Base-by-base conservation (phyloP, 2,797 vertebrate genomes). In the Pitangus sulphuratus region DNA sequence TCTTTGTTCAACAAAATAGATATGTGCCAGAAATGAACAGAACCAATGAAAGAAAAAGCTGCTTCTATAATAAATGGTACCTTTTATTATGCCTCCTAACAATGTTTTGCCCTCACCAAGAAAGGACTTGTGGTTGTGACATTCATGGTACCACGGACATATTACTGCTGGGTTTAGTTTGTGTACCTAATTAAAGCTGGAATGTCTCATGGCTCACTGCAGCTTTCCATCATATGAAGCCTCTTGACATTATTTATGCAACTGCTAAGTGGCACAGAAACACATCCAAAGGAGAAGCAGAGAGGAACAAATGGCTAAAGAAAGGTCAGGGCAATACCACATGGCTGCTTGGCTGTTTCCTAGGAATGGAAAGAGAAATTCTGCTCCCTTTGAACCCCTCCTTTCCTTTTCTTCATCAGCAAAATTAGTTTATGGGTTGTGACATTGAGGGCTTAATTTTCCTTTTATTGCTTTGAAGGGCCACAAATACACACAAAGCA, bases 201-300 rank as follows among this genome's bases (percentile, higher is more conserved):
- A 94, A 95, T 93, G 66, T 56, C 66, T 96, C 75, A 90, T 42
- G 71, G 66, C 93, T 94, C 87, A 54, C 57, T 84, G 83, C 87
- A 84, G 54, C 87, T 56, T 92, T 88, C 79, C 64, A 48, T 89
- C 53, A 92, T 62, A 79, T 74, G 79, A 91, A 84, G 33, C 37
- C 90, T 84, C 40, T 91, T 95, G 75, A 87, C 81, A 54, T 92
- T 96, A 91, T 90, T 91, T 96, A 97, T 92, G 66, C 28, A 54
- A 88, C 31, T 94, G 70, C 75, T 95, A 87, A 95, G 87, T 95
- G 93, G 93, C 87, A 94, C 76, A 94, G 68, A 92, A 95, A 95
- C 77, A 48, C 50, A 94, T 88, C 54, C 10, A 3, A 56, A 42
- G 47, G 77, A 78, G 83, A 95, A 96, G 44, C 58, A 86, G 84